These are phyloP conservation scores for Chaetops frenatus DNA, from an alignment of 2,113 vertebrate genomes.

Conservation along the genomic window DNA sequence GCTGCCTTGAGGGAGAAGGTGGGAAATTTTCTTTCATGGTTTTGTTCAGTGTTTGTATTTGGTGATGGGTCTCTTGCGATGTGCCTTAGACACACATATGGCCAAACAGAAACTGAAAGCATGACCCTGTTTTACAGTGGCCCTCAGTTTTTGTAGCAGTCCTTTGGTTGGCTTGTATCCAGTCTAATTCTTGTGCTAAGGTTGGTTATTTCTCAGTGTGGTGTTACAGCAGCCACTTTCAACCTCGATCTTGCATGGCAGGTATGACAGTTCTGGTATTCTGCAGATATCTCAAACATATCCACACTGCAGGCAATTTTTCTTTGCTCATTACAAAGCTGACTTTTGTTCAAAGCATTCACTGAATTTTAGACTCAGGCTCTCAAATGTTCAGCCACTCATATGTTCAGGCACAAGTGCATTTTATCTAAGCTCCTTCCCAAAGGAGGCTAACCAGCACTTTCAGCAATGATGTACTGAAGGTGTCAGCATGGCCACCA, in stretches of 20 bases:
- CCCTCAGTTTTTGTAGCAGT: background rate
- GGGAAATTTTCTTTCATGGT: background rate
- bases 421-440: background rate
- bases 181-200: background rate
- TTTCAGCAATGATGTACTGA: background rate
- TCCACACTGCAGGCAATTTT: background rate
- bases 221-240: background rate
- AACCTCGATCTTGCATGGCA: accelerated
- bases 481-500: background rate
- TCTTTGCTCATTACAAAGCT: background rate
- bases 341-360: background rate
- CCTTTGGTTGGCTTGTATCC: background rate
- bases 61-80: background rate
- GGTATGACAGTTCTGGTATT: background rate
- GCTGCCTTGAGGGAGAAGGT: background rate
- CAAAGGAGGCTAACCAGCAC: background rate
- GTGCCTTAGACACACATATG: background rate
- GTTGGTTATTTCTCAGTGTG: background rate
- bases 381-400: background rate
- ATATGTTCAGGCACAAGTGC: background rate
- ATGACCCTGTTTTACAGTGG: background rate
- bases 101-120: background rate
- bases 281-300: background rate
- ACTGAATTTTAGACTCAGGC: background rate
- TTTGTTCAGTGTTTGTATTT: background rate